These are phyloP conservation scores for Noturus placidus DNA, from an alignment of 2,113 vertebrate genomes.

Conservation along the genomic window DNA sequence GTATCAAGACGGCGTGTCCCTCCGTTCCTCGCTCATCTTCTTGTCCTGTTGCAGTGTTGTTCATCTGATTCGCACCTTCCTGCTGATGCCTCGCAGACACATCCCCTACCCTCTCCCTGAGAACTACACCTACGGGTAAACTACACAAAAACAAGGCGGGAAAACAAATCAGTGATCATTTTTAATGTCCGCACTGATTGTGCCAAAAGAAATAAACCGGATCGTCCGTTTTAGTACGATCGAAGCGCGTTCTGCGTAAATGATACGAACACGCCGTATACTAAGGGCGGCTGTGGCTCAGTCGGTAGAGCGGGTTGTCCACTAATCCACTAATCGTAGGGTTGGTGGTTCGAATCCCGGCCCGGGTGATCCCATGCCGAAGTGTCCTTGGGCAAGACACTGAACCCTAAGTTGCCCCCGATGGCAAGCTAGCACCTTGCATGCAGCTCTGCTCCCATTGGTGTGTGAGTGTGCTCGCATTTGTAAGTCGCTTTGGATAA, in stretches of 20 bases:
- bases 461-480: too few relatives aligned
- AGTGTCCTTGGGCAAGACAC: too few relatives aligned
- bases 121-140: slow-evolving; percentile 82
- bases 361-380: too few relatives aligned
- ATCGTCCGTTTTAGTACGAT: background rate
- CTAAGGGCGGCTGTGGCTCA: too few relatives aligned
- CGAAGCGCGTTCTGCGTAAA: background rate
- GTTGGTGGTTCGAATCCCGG: too few relatives aligned
- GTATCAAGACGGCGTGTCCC: slow-evolving; percentile 71
- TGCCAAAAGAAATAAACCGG: background rate
- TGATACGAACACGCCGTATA: background rate
- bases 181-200: background rate
- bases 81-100: slow-evolving; percentile 79
- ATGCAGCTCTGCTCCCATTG: too few relatives aligned
- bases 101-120: slow-evolving; percentile 84
- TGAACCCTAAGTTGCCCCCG: too few relatives aligned
- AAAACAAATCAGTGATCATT: background rate
- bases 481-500: too few relatives aligned
- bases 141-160: background rate
- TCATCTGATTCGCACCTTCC: slow-evolving; percentile 82
- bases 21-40: slow-evolving; percentile 80
- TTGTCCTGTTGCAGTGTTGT: slow-evolving; percentile 76
- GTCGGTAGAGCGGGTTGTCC: too few relatives aligned
- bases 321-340: too few relatives aligned
- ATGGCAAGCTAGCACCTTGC: too few relatives aligned